These are phyloP conservation scores for Anthophora plumipes DNA, from an alignment of 2,888 invertebrate species.

Conservation along the genomic window DNA sequence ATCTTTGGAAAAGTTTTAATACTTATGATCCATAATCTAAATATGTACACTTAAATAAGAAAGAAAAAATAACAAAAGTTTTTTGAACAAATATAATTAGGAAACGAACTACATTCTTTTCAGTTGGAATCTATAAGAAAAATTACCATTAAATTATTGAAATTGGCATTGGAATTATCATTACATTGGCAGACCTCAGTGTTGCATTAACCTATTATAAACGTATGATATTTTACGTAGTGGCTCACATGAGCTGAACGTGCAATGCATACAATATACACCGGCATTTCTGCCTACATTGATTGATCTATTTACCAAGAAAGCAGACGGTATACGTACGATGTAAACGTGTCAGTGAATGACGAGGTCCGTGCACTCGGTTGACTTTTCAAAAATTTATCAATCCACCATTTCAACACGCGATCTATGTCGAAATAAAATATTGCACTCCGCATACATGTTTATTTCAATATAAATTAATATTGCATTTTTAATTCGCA, in stretches of 20 bases:
- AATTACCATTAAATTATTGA: slow-evolving; percentile 6
- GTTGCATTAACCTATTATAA: slow-evolving; percentile 27
- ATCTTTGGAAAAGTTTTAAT: too few relatives aligned
- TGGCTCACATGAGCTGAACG: too few relatives aligned
- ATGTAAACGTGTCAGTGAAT: slow-evolving; percentile 48
- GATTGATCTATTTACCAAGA: slow-evolving; percentile 59
- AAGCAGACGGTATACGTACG: slow-evolving; percentile 18
- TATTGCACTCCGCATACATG: neutral
- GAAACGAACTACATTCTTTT: neutral
- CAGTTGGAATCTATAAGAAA: neutral
- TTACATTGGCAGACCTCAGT: slow-evolving; percentile 27
- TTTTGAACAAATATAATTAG: too few relatives aligned
- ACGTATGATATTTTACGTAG: slow-evolving; percentile 14
- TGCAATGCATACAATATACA: neutral
- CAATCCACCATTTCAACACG: slow-evolving; percentile 46
- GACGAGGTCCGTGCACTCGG: slow-evolving; percentile 48
- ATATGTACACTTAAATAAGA: too few relatives aligned
- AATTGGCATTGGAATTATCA: neutral
- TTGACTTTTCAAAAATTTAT: slow-evolving; percentile 65
- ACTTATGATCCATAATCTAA: too few relatives aligned
- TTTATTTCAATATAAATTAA: neutral
- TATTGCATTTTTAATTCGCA: too few relatives aligned
- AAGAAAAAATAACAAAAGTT: too few relatives aligned
- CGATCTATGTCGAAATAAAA: slow-evolving; percentile 46
- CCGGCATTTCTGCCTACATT: slow-evolving; percentile 31